A percentile compares a stretch with the other conserved stretches of the same genome.
phyloP scores from a whole-genome alignment of 2,888 invertebrate genomes.

The Yponomeuta malinellus region DNA sequence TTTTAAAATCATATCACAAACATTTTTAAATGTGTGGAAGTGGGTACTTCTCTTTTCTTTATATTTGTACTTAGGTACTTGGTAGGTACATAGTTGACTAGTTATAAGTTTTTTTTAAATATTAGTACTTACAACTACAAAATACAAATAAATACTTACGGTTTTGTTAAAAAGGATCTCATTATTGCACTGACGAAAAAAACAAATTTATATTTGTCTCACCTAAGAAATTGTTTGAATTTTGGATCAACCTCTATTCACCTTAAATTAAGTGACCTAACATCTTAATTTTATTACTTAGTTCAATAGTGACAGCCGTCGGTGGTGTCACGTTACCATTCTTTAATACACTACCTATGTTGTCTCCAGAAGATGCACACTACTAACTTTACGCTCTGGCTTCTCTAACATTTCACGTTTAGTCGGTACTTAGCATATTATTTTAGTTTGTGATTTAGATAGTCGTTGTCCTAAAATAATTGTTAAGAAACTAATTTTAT shows the following conservation, averaged over 20 bases:
- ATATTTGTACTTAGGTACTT: too few species aligned
- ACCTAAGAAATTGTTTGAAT: too few species aligned
- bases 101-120: background rate
- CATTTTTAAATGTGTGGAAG: too few species aligned
- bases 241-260: background rate
- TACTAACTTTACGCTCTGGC: background rate
- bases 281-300: conserved; percentile 28
- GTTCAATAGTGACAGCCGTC: conserved; percentile 61
- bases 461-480: too few species aligned
- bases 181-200: background rate
- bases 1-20: too few species aligned
- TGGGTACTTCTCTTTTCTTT: too few species aligned
- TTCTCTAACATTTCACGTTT: background rate
- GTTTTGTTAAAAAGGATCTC: background rate
- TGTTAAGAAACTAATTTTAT: too few species aligned
- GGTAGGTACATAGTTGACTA: too few species aligned
- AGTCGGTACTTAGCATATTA: background rate
- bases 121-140: background rate
- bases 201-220: too few species aligned
- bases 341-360: background rate
- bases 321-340: conserved; percentile 73
- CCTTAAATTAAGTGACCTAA: background rate
- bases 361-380: conserved; percentile 11
- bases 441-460: too few species aligned
- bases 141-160: background rate